Percentiles rank a stretch among this genome's conserved stretches.
Conservation (phyloP, 2,888 invertebrate species). For the Euphydryas editha region DNA sequence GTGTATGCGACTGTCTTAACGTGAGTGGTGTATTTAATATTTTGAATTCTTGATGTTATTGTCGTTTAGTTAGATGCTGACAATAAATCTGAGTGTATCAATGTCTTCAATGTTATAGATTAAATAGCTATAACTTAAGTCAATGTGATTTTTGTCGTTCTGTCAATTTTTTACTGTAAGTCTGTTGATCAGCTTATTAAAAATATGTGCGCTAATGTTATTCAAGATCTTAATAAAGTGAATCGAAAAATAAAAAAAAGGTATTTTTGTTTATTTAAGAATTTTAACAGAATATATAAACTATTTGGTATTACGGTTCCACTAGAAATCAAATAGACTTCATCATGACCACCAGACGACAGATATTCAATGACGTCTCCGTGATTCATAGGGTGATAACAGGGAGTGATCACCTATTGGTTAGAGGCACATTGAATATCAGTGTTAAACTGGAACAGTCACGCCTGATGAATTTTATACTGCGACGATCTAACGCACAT, state of each 20-base stretch:
- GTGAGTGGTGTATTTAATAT: background rate
- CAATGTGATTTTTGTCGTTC: slow-evolving; percentile 19
- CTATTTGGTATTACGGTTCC: too few species aligned
- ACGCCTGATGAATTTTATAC: too few species aligned
- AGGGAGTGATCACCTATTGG: too few species aligned
- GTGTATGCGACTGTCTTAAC: background rate
- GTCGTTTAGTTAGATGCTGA: background rate
- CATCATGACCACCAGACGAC: too few species aligned
- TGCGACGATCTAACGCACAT: too few species aligned
- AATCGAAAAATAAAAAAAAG: background rate
- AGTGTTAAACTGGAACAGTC: too few species aligned
- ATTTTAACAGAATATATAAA: too few species aligned
- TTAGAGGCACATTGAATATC: too few species aligned
- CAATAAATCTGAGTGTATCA: slow-evolving; percentile 3
- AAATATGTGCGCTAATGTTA: slow-evolving; percentile 10
- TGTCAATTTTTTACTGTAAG: slow-evolving; percentile 16
- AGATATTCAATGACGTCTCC: too few species aligned
- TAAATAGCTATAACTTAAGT: background rate
- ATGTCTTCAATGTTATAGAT: slow-evolving; percentile 6
- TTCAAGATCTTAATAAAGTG: slow-evolving; percentile 16
- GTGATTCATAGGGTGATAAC: too few species aligned
- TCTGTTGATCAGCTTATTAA: slow-evolving; percentile 19
- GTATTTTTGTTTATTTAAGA: background rate
- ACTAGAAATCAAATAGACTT: too few species aligned
- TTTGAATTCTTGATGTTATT: slow-evolving; percentile 8